A percentile compares a stretch with the other conserved stretches of the same genome.
These are phyloP conservation scores for Neosalanx taihuensis DNA, from an alignment of 2,797 vertebrate genomes.

Conservation along the genomic window DNA sequence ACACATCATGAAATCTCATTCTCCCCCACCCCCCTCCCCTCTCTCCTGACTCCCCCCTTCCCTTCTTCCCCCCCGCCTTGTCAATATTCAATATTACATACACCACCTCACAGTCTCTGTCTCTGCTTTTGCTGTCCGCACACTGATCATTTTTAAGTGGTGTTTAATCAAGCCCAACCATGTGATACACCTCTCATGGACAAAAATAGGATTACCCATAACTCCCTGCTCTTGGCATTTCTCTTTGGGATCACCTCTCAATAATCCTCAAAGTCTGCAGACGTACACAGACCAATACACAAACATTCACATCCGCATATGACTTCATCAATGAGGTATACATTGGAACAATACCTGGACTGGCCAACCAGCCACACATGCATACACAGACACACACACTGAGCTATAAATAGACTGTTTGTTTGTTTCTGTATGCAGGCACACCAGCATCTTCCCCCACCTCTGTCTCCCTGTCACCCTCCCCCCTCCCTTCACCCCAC, in stretches of 20 bases:
- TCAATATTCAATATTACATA: too few relatives aligned
- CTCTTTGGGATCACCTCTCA: conserved; percentile 4
- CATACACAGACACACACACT: conserved; percentile 5
- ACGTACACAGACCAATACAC: neutral
- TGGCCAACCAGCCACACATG: conserved; percentile 11
- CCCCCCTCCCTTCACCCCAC: conserved; percentile 10
- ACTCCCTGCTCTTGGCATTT: neutral
- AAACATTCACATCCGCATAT: conserved; percentile 1
- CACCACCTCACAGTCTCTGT: conserved; percentile 15
- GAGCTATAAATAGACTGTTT: conserved; percentile 47
- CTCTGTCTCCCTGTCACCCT: conserved; percentile 37
- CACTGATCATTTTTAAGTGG: conserved; percentile 26
- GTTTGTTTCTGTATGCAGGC: conserved; percentile 40
- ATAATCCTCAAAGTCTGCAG: neutral
- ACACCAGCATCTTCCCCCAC: conserved; percentile 34
- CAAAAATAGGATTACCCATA: conserved; percentile 13
- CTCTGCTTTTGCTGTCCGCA: conserved; percentile 31
- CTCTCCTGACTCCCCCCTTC: conserved; percentile 26
- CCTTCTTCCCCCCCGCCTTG: conserved; percentile 3
- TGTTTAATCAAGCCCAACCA: neutral
- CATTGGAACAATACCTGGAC: neutral
- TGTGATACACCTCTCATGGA: neutral
- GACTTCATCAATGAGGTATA: neutral
- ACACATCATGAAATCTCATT: too few relatives aligned
- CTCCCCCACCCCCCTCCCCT: neutral